Percentiles rank a stretch among this genome's conserved stretches.
Evolutionary conservation across 2,113 vertebrate genomes (phyloP).

Genomic region (Eclectus roratus): DNA sequence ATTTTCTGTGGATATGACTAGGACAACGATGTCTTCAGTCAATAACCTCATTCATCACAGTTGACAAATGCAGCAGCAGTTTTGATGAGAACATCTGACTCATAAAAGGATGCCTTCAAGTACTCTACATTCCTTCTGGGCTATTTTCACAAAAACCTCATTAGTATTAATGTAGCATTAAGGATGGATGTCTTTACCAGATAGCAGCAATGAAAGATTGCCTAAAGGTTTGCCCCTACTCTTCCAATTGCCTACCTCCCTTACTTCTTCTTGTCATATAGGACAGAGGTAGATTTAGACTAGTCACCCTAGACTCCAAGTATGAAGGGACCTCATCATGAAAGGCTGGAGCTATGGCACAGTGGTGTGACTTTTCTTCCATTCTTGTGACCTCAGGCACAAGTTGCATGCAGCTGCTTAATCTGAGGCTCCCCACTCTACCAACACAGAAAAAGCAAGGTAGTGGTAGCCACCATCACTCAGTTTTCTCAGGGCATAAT

Average conservation of each 20-base stretch:
- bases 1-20: not conserved
- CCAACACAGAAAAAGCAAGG: not conserved
- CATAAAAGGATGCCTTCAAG: not conserved
- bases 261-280: not conserved
- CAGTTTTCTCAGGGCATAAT: not conserved
- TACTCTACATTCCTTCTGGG: not conserved
- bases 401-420: not conserved
- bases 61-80: not conserved
- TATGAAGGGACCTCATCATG: not conserved
- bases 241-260: not conserved
- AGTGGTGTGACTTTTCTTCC: not conserved
- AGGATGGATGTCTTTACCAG: not conserved
- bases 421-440: not conserved
- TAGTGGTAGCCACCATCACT: not conserved
- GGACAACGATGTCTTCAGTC: not conserved
- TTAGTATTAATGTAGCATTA: slow-evolving; percentile 27
- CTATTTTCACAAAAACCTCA: not conserved
- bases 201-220: not conserved
- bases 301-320: accelerated
- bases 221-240: not conserved
- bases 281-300: not conserved
- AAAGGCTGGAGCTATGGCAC: too few relatives aligned
- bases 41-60: slow-evolving; percentile 2
- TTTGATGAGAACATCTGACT: slow-evolving; percentile 1
- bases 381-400: not conserved